Conservation (phyloP, 2,888 invertebrate genomes). For the Calameuta pallipes region DNA sequence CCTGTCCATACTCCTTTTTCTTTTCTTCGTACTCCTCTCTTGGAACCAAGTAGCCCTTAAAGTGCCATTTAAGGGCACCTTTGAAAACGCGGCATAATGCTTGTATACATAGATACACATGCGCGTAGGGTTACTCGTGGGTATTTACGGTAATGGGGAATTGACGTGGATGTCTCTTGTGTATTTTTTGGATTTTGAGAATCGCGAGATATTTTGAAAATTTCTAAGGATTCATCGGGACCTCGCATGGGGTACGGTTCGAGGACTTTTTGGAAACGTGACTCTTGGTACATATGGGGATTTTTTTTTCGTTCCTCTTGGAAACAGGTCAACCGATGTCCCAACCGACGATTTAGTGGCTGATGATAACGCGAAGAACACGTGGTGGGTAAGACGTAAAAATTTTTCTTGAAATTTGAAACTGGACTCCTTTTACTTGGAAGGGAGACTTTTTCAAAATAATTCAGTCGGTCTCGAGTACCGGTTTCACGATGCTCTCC, state of each 20-base stretch:
- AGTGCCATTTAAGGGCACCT: neutral
- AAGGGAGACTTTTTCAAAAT: neutral
- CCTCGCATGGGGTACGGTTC: neutral
- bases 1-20: conserved; percentile 17
- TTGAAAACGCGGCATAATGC: neutral
- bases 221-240: neutral
- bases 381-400: conserved; percentile 29
- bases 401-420: conserved; percentile 30
- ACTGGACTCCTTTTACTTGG: conserved; percentile 24
- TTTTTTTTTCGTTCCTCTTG: neutral
- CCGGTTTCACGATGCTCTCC: neutral
- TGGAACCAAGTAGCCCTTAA: neutral
- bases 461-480: neutral
- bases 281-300: neutral
- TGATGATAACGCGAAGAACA: conserved; percentile 47
- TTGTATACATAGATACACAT: neutral
- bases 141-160: neutral
- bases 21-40: conserved; percentile 5
- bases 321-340: conserved; percentile 10
- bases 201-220: neutral
- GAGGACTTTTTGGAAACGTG: neutral
- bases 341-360: conserved; percentile 40
- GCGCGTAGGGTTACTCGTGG: neutral
- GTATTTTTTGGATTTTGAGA: neutral
- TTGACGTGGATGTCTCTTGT: too few relatives aligned